Percentiles rank a stretch among this genome's conserved stretches.
phyloP scores from a whole-genome alignment of 2,113 vertebrate genomes.

The Apaloderma vittatum region DNA sequence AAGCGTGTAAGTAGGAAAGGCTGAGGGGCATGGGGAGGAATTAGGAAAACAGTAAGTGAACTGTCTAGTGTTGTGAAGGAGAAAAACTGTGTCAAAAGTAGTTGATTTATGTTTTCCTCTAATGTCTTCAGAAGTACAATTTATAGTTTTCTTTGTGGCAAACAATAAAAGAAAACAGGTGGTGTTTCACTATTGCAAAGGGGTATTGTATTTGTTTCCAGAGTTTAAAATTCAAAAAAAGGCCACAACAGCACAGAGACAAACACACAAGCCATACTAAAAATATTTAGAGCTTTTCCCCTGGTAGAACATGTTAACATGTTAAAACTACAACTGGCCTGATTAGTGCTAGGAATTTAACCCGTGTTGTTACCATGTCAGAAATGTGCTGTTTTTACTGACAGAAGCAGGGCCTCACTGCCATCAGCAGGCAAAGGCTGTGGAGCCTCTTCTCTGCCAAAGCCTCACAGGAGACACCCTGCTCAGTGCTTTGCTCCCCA shows the following conservation, averaged over 20 bases:
- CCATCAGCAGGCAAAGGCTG: fast-evolving
- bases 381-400: background rate
- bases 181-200: background rate
- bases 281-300: slow-evolving; percentile 56
- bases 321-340: background rate
- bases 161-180: slow-evolving; percentile 63
- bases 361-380: background rate
- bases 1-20: background rate
- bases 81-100: background rate
- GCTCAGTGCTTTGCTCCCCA: background rate
- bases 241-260: background rate
- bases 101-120: background rate
- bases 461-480: background rate
- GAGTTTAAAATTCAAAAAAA: slow-evolving; percentile 48
- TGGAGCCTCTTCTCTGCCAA: background rate
- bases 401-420: background rate
- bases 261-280: background rate
- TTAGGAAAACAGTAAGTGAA: background rate
- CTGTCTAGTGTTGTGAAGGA: background rate
- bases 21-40: background rate
- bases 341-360: background rate
- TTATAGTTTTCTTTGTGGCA: background rate
- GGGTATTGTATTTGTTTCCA: slow-evolving; percentile 46
- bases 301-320: slow-evolving; percentile 21
- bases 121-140: background rate